Conservation (phyloP, 2,797 vertebrate genomes). For the Tokudaia tokunoshimensis region DNA sequence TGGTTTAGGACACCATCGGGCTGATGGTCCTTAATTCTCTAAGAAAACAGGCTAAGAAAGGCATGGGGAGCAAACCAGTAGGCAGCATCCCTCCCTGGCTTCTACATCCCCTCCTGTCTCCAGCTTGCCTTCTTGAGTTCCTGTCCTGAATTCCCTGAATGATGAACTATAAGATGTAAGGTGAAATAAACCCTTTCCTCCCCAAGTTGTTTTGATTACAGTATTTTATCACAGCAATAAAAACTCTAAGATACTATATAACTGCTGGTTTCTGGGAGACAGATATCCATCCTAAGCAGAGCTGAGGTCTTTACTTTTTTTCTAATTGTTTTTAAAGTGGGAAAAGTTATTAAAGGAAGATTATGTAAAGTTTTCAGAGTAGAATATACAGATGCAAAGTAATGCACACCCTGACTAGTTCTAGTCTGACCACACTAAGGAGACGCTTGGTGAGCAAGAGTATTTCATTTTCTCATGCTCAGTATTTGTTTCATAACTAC, state of each 20-base stretch:
- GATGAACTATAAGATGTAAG: neutral
- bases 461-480: slow-evolving; percentile 30
- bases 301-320: neutral
- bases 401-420: neutral
- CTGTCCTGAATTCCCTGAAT: neutral
- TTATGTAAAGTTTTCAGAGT: neutral
- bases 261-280: neutral
- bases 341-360: neutral
- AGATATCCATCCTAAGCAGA: neutral
- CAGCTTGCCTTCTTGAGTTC: neutral
- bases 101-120: neutral
- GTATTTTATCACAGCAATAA: neutral
- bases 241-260: neutral
- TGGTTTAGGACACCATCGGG: neutral
- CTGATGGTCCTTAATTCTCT: neutral
- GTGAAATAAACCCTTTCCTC: neutral
- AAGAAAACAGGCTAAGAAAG: neutral
- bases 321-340: neutral
- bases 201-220: neutral
- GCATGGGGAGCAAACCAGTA: too few relatives aligned
- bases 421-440: neutral
- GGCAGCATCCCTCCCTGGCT: neutral
- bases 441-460: neutral
- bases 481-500: slow-evolving; percentile 28
- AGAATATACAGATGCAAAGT: neutral